These are phyloP conservation scores for Acanthococcus lagerstroemiae DNA, from an alignment of 2,888 invertebrate species.

Conservation along the genomic window DNA sequence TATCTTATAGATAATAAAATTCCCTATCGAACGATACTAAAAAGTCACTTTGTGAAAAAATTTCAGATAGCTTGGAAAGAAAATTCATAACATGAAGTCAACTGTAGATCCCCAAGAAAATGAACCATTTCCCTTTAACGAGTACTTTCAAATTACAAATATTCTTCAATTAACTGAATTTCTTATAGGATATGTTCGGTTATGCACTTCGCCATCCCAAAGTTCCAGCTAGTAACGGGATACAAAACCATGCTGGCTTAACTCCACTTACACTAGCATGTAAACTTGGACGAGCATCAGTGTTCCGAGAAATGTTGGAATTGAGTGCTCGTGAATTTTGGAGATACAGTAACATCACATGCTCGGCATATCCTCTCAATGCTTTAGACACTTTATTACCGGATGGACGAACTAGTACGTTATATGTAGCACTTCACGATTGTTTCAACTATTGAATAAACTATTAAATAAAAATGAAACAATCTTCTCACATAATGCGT, in stretches of 20 bases:
- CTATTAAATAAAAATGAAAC: too few species aligned
- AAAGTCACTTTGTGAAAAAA: too few species aligned
- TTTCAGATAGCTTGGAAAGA: too few species aligned
- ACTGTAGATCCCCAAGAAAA: too few species aligned
- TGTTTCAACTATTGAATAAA: background rate
- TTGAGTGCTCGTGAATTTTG: constrained; percentile 91
- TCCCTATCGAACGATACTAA: too few species aligned
- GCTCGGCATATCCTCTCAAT: constrained; percentile 93
- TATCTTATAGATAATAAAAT: too few species aligned
- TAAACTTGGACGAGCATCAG: constrained; percentile 88
- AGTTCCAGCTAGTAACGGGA: constrained; percentile 82
- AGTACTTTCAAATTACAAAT: too few species aligned
- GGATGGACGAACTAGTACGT: constrained; percentile 86
- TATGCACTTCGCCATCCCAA: constrained; percentile 93
- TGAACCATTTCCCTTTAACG: too few species aligned
- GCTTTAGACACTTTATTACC: constrained; percentile 91
- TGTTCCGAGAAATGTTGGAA: constrained; percentile 97
- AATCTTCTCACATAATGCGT: background rate
- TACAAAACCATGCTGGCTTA: constrained; percentile 76
- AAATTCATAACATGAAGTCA: too few species aligned
- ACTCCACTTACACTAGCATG: constrained; percentile 94
- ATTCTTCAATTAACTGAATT: background rate
- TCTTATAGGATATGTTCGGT: constrained; percentile 86
- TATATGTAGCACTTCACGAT: too few species aligned
- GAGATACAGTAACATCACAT: constrained; percentile 97